Base-by-base conservation (phyloP, 2,113 vertebrate species). In the Ciconia stormi region DNA sequence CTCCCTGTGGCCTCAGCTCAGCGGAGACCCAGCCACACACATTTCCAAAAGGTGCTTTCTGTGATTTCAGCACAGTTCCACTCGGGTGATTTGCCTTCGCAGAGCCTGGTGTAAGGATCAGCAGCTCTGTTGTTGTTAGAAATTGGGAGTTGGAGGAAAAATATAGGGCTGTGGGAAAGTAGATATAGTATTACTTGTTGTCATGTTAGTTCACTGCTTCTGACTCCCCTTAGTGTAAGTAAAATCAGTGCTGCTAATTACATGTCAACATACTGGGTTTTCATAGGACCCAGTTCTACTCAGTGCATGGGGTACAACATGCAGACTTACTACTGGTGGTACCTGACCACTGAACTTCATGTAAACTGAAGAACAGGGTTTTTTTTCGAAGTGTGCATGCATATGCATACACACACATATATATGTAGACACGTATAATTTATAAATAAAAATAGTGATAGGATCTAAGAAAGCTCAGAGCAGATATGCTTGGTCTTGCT, bases 351-450 rank as follows among this genome's bases (percentile, higher is more conserved):
- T 7, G 4, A 85, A 40, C 40, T 78, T 77, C 22, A 42, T 9
- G 22, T 38, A 62, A 82, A 67, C 15, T 58, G 47, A 78, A 69
- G 42, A 73, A 49, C 16, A 34, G 12, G 26, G 2, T 13, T 42
- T 55, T 44, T 40, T n/a, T 30, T 16, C 16, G 23, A 76, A 63
- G 34, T 36, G 34, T 0, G 0, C 0, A 0, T 36, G n/a, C 36
- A 15, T 30, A 30, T 20, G 29, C 7, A 56, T 15, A 11, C 29
- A 14, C 30, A 46, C 6, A 25, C 2, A 20, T 10, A 40, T 8
- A 20, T 67, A 20, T 10, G 3, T 29, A 36, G 23, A 38, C 21
- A 29, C 7, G 5, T 62, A 63, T 34, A 47, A 34, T 55, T 72
- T 61, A 47, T 44, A 72, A 42, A 32, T 32, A 58, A 82, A 36